Evolutionary conservation across 2,797 vertebrate genomes (phyloP).

Genomic region (Lerista edwardsae): DNA sequence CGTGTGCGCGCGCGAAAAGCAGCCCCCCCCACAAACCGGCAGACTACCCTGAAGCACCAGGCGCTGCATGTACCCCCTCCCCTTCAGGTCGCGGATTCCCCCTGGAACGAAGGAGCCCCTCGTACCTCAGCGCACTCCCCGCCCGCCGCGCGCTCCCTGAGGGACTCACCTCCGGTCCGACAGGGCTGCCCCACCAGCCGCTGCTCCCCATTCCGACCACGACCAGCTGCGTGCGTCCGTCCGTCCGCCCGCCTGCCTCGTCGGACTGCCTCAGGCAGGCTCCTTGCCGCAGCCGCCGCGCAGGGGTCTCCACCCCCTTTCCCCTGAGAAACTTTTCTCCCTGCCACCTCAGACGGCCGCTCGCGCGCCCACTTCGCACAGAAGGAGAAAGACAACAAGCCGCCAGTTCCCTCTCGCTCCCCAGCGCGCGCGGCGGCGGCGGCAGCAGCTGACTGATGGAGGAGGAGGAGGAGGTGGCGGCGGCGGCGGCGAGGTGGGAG

Average conservation of each 20-base stretch:
- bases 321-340: not conserved
- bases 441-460: rapidly evolving
- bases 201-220: constrained; percentile 45
- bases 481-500: too few species aligned
- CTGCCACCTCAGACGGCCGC: too few species aligned
- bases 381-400: not conserved
- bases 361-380: not conserved
- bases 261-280: not conserved
- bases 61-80: not conserved
- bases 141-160: too few species aligned
- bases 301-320: not conserved
- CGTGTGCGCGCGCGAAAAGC: not conserved
- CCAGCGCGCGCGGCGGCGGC: not conserved
- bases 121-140: too few species aligned
- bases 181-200: not conserved
- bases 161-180: not conserved
- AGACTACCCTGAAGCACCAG: not conserved
- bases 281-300: not conserved
- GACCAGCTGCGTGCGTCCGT: not conserved
- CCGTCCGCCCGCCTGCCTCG: too few species aligned
- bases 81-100: not conserved
- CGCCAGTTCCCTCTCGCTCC: not conserved
- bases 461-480: not conserved
- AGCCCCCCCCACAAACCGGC: too few species aligned
- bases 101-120: too few species aligned